Conservation (phyloP, 1,140 invertebrate genomes). For the Trichomalopsis sarcophagae region DNA sequence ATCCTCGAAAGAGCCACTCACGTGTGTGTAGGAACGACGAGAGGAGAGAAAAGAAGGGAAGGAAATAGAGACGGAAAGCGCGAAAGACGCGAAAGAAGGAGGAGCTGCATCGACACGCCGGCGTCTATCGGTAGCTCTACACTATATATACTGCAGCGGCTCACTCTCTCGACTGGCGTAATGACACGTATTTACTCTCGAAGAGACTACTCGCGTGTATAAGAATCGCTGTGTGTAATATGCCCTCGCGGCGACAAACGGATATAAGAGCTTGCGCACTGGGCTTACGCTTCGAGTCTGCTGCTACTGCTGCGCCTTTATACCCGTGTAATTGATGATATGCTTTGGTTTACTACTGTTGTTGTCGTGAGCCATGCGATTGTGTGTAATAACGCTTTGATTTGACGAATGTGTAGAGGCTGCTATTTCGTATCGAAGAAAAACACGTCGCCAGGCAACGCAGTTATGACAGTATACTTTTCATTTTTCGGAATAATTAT, state of each 20-base stretch:
- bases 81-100: neutral
- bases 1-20: slow-evolving; percentile 28
- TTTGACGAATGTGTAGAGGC: too few relatives aligned
- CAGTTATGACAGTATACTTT: neutral
- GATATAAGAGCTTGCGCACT: neutral
- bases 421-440: too few relatives aligned
- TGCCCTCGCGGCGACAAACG: neutral
- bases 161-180: neutral
- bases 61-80: slow-evolving; percentile 37
- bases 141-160: too few relatives aligned
- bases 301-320: neutral
- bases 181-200: slow-evolving; percentile 43
- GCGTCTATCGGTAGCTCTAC: slow-evolving; percentile 16
- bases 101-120: neutral
- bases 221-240: slow-evolving; percentile 12
- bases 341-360: too few relatives aligned
- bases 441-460: slow-evolving; percentile 12
- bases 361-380: too few relatives aligned
- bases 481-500: slow-evolving; percentile 29
- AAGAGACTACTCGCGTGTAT: neutral
- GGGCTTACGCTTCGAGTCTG: neutral
- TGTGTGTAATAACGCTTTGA: too few relatives aligned
- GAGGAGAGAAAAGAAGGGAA: neutral
- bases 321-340: too few relatives aligned
- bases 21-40: neutral